A percentile compares a stretch with the other conserved stretches of the same genome.
These are phyloP conservation scores for Phrynocephalus forsythii DNA, from an alignment of 2,797 vertebrate genomes.

Conservation along the genomic window DNA sequence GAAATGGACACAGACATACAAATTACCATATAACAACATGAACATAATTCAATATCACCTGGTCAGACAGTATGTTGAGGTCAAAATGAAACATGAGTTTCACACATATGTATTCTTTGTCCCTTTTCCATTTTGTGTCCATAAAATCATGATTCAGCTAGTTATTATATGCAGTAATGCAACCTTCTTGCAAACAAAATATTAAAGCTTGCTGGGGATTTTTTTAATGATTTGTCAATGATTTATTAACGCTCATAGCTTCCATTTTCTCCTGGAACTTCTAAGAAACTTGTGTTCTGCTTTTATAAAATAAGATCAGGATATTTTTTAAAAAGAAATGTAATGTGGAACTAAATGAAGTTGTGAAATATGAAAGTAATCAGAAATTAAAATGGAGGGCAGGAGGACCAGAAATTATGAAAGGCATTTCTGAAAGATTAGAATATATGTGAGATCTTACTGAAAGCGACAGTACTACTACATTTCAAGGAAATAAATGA, in stretches of 20 bases:
- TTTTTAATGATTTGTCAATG: too few relatives aligned
- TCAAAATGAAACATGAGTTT: neutral
- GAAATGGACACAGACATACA: neutral
- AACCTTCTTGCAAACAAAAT: neutral
- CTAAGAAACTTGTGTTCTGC: neutral
- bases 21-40: neutral
- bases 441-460: slow-evolving; percentile 51
- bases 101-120: neutral
- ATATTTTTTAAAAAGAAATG: slow-evolving; percentile 40
- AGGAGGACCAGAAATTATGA: slow-evolving; percentile 43
- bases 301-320: slow-evolving; percentile 30
- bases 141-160: neutral
- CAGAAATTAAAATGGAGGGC: slow-evolving; percentile 34
- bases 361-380: slow-evolving; percentile 60
- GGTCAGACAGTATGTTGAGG: too few relatives aligned
- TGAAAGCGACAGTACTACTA: neutral
- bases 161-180: neutral
- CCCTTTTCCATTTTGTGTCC: neutral
- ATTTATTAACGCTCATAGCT: too few relatives aligned
- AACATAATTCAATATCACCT: neutral
- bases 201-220: neutral
- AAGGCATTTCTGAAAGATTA: slow-evolving; percentile 35
- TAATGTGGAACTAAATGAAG: slow-evolving; percentile 32
- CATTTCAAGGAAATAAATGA: too few relatives aligned
- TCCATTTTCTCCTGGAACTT: neutral